These are phyloP conservation scores for Xiphias gladius DNA, from an alignment of 2,113 vertebrate genomes.

Conservation along the genomic window DNA sequence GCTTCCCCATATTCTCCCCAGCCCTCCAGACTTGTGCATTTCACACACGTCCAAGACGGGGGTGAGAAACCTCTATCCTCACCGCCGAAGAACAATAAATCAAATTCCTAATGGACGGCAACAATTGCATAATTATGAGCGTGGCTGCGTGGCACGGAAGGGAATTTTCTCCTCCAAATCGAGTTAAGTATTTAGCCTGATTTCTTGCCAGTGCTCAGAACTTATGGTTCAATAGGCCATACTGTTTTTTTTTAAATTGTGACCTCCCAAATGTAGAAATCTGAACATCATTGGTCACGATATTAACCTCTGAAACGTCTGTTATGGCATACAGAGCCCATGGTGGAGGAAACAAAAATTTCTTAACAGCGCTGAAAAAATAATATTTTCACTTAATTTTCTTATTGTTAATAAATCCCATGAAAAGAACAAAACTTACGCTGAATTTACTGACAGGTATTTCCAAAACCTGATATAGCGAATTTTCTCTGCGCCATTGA, in stretches of 20 bases:
- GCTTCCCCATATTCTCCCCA: conserved; percentile 70
- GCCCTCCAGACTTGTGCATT: conserved; percentile 76
- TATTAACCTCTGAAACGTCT: neutral
- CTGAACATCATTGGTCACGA: neutral
- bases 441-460: no score
- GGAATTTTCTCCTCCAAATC: conserved; percentile 76
- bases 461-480: no score
- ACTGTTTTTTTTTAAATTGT: neutral
- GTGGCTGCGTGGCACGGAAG: conserved; percentile 59
- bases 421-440: neutral
- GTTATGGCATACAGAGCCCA: neutral
- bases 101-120: conserved; percentile 80
- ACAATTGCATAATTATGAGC: conserved; percentile 81
- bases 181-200: conserved; percentile 60
- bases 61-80: conserved; percentile 73
- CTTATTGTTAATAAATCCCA: neutral
- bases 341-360: neutral
- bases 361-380: neutral
- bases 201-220: conserved; percentile 46
- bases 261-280: conserved; percentile 17
- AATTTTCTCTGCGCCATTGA: no score
- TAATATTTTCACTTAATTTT: neutral
- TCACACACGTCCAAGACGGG: conserved; percentile 75
- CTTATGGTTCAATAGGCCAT: conserved; percentile 2
- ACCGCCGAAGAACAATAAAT: conserved; percentile 83